Percentiles rank a stretch among this genome's conserved stretches.
These are phyloP conservation scores for Eptatretus burgeri DNA, from an alignment of 2,113 vertebrate species.

Conservation along the genomic window DNA sequence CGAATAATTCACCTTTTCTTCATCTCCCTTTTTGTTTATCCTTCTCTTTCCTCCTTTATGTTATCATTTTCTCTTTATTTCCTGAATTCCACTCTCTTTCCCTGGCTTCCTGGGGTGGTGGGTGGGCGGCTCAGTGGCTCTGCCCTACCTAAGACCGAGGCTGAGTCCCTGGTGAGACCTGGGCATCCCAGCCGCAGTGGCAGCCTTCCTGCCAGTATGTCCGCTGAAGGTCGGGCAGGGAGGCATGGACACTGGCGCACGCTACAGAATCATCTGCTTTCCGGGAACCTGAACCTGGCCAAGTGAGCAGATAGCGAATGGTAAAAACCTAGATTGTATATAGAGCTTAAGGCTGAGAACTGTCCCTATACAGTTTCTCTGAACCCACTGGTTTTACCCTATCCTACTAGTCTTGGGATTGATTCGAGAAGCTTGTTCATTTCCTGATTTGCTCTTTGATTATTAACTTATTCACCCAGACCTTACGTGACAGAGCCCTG, in stretches of 20 bases:
- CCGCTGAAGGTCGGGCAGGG: conserved; percentile 31
- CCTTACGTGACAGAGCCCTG: no score
- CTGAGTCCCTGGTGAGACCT: conserved; percentile 37
- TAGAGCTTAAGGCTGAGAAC: not conserved
- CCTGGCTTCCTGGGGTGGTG: conserved; percentile 12
- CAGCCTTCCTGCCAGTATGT: conserved; percentile 53
- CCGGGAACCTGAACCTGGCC: conserved; percentile 65
- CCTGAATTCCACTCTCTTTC: conserved; percentile 14
- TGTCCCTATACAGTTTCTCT: no score
- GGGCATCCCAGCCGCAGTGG: conserved; percentile 43
- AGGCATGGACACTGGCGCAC: conserved; percentile 68
- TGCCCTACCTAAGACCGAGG: conserved; percentile 48
- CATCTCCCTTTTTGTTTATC: conserved; percentile 14
- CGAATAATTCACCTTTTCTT: conserved; percentile 14
- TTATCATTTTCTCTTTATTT: conserved; percentile 15
- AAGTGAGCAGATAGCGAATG: conserved; percentile 43
- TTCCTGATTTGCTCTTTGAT: not conserved
- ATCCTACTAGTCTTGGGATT: no score
- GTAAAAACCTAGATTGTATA: conserved; percentile 5
- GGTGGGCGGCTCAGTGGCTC: conserved; percentile 31
- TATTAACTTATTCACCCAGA: no score
- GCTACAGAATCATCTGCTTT: conserved; percentile 69
- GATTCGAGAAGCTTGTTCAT: not conserved
- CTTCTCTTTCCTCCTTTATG: conserved; percentile 14
- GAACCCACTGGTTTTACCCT: no score